Conservation (phyloP, 2,797 vertebrate species). For the Mus spretus region DNA sequence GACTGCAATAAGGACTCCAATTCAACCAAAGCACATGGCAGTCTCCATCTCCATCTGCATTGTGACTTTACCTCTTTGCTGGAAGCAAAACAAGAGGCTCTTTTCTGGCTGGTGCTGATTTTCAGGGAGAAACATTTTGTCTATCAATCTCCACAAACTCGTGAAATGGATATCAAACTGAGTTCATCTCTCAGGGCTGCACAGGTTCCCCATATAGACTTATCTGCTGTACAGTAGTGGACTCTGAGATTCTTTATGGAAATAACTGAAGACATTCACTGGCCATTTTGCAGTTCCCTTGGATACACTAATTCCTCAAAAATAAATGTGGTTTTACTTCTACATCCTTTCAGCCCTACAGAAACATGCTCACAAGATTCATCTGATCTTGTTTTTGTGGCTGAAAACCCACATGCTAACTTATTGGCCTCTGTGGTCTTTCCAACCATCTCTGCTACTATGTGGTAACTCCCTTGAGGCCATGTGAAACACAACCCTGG, state of each 20-base stretch:
- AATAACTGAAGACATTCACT: background rate
- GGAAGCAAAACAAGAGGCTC: background rate
- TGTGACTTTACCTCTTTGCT: background rate
- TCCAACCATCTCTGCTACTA: background rate
- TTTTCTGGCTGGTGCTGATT: background rate
- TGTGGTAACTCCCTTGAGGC: background rate
- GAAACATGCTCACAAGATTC: background rate
- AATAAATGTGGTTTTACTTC: conserved; percentile 9
- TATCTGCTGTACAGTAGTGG: background rate
- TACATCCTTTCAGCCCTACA: background rate
- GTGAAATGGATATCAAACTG: background rate
- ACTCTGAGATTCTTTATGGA: background rate
- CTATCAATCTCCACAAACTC: background rate
- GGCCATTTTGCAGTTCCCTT: background rate
- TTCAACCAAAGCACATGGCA: background rate
- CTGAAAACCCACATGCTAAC: background rate
- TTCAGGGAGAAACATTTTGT: background rate
- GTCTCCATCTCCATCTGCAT: background rate
- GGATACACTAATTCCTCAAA: background rate
- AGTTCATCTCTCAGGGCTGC: background rate
- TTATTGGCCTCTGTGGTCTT: background rate
- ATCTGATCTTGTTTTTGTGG: background rate
- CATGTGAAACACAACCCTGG: background rate
- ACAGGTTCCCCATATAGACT: background rate
- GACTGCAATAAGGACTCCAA: background rate